Conservation (phyloP, 2,113 vertebrate genomes). For the Zapus hudsonius region DNA sequence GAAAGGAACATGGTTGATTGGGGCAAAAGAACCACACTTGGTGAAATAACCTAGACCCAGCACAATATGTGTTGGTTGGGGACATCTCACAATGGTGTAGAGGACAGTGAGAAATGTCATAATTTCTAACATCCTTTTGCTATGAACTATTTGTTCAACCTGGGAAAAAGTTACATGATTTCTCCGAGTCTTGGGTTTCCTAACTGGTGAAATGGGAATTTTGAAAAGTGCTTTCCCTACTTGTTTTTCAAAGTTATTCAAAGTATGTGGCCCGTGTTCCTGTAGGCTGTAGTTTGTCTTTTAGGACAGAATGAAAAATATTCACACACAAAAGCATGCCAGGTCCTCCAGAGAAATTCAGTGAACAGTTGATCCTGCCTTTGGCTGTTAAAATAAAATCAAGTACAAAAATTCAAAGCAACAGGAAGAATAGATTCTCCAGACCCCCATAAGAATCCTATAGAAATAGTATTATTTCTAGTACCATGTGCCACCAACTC, state of each 20-base stretch:
- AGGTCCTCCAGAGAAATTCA: slow-evolving; percentile 27
- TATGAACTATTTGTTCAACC: slow-evolving; percentile 40
- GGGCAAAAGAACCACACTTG: background rate
- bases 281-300: slow-evolving; percentile 34
- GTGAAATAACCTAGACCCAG: slow-evolving; percentile 1
- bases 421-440: slow-evolving; percentile 9
- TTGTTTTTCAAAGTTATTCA: slow-evolving; percentile 64
- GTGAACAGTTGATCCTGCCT: slow-evolving; percentile 44
- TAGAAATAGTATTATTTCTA: background rate
- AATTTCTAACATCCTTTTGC: slow-evolving; percentile 35
- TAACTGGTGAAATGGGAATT: slow-evolving; percentile 10
- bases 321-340: slow-evolving; percentile 24
- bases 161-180: slow-evolving; percentile 55
- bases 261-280: slow-evolving; percentile 35
- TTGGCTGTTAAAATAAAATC: slow-evolving; percentile 13
- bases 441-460: background rate
- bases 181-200: slow-evolving; percentile 52
- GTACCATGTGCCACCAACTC: background rate
- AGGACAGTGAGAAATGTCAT: background rate
- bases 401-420: slow-evolving; percentile 38
- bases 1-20: background rate
- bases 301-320: slow-evolving; percentile 46
- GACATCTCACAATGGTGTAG: background rate
- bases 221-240: slow-evolving; percentile 48
- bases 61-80: background rate